A percentile compares a stretch with the other conserved stretches of the same genome.
phyloP scores from a whole-genome alignment of 2,113 vertebrate species.

The Leucopsar rothschildi region DNA sequence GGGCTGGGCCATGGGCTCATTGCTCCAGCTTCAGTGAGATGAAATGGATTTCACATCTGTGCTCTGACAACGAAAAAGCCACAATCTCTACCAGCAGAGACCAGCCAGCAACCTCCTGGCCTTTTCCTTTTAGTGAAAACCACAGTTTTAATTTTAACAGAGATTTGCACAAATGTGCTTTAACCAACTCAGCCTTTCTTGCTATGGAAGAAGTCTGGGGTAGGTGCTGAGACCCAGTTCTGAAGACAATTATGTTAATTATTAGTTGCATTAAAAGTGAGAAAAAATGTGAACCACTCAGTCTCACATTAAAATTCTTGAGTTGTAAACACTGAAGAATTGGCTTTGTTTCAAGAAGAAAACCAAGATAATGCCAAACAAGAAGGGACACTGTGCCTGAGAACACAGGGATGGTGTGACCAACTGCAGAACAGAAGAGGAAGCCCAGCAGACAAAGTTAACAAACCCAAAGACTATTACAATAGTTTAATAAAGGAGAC shows the following conservation, averaged over 20 bases:
- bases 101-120: not conserved
- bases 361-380: not conserved
- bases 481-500: not conserved
- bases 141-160: not conserved
- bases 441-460: not conserved
- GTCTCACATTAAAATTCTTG: not conserved
- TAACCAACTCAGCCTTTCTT: not conserved
- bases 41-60: not conserved
- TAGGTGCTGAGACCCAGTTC: not conserved
- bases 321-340: not conserved
- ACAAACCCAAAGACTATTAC: not conserved
- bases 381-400: not conserved
- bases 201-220: not conserved
- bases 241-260: not conserved
- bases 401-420: rapidly evolving
- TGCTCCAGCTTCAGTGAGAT: not conserved
- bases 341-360: not conserved
- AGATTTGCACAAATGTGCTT: not conserved
- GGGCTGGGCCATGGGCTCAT: not conserved
- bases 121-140: not conserved
- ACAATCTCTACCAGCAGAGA: not conserved
- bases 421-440: not conserved
- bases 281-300: not conserved
- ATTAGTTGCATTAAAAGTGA: not conserved
- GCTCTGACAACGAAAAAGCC: not conserved